Evolutionary conservation across 1,140 invertebrate genomes (phyloP), one percentile per base, ranked within the genome.

Genomic region (Delia radicum): DNA sequence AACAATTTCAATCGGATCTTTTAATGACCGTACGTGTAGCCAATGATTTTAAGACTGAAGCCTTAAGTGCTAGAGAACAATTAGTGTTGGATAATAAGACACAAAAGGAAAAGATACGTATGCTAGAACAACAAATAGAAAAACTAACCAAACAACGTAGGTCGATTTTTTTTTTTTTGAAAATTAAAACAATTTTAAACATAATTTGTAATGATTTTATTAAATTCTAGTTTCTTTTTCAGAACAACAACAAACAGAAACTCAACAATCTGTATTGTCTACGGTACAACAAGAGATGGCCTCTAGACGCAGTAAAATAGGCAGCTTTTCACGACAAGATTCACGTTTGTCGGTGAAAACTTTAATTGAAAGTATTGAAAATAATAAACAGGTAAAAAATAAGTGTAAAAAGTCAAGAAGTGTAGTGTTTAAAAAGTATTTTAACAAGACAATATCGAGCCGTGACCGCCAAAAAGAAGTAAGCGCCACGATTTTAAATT

Each of bases 21-120:
- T 88, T 97, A 29, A 95, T 95, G 87, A 96, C 96, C 0, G 96
- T 98, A 0, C 90, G 96, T 21, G 96, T 98, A 8, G 96, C 96
- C 12, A 97, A 98, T 87, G 95, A 98, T 84, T 96, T 98, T 87
- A 96, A 96, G 85, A 94, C 93, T 26, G 94, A 95, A 86, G 93
- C 94, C 0, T 93, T 95, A 81, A 89, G 92, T 73, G 94, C 96
- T 80, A 88, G 94, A 76, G 95, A 97, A 83, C 90, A 92, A 77
- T 88, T 97, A 7, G 90, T 93, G 31, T 88, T 92, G 79, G 95
- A 97, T 82, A 97, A 97, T 87, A 93, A 93, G 80, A 84, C 89
- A 1, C 90, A 95, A n/a, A 89, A 92, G 76, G 94, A 97, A 78
- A 92, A 92, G 80, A 90, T 94, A 61, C 89, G 91, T 71, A 85